These are phyloP conservation scores for Gorsachius goisagi DNA, from an alignment of 2,113 vertebrate genomes.

Conservation along the genomic window DNA sequence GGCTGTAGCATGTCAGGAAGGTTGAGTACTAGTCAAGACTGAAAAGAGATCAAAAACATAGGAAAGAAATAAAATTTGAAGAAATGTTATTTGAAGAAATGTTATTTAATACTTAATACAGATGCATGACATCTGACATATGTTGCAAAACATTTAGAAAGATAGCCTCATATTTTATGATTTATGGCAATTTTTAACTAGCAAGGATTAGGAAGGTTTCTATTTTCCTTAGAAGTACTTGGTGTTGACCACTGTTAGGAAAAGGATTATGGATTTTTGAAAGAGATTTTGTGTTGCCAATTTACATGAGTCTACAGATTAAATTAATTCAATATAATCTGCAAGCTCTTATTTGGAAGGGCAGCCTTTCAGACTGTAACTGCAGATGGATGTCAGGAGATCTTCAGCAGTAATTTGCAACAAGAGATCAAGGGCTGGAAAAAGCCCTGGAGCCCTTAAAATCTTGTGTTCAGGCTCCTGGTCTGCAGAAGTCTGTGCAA, in stretches of 20 bases:
- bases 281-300: not conserved
- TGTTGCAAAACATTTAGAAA: not conserved
- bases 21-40: not conserved
- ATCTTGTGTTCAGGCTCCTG: not conserved
- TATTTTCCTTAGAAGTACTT: not conserved
- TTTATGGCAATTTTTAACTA: not conserved
- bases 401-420: not conserved
- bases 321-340: not conserved
- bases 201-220: not conserved
- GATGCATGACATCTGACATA: not conserved
- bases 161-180: not conserved
- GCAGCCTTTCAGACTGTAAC: not conserved
- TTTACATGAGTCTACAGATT: not conserved
- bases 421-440: not conserved
- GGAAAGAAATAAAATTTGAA: not conserved
- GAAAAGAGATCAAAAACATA: not conserved
- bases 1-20: not conserved
- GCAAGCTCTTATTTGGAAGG: not conserved
- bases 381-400: not conserved
- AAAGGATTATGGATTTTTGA: not conserved
- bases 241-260: not conserved
- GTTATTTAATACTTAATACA: not conserved
- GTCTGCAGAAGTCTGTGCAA: not conserved
- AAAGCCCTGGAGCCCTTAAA: not conserved
- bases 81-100: not conserved